A percentile compares a stretch with the other conserved stretches of the same genome.
Conservation (phyloP, 2,888 invertebrate species). For the Machimus atricapillus region DNA sequence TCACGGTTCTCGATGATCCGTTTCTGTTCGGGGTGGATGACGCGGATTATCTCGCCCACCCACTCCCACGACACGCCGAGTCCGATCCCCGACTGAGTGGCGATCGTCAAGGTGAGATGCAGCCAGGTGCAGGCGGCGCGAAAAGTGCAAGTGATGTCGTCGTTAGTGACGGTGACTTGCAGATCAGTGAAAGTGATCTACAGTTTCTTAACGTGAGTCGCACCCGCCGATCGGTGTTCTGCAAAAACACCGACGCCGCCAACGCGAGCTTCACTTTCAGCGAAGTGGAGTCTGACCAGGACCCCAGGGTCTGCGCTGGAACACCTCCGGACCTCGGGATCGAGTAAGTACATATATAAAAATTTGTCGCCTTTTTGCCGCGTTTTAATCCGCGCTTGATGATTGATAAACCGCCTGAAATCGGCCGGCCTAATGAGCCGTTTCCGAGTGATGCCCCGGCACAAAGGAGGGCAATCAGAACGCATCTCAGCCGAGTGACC, state of each 20-base stretch:
- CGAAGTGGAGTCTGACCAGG: conserved; percentile 52
- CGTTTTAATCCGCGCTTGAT: not conserved
- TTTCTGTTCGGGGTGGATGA: conserved; percentile 59
- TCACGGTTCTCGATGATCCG: conserved; percentile 62
- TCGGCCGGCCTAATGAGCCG: not conserved
- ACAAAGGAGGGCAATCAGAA: conserved; percentile 2
- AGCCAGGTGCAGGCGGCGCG: not conserved
- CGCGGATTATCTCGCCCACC: conserved; percentile 35
- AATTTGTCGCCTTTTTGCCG: not conserved
- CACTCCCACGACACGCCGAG: conserved; percentile 46
- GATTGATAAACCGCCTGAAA: conserved; percentile 20
- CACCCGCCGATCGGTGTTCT: conserved; percentile 45
- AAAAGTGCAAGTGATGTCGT: not conserved
- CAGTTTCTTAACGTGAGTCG: conserved; percentile 58
- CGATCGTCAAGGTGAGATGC: conserved; percentile 1
- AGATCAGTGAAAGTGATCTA: conserved; percentile 59
- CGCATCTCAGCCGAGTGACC: not conserved
- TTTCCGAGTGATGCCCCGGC: not conserved
- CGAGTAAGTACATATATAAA: conserved; percentile 49
- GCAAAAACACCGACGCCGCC: not conserved
- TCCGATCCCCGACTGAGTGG: not conserved
- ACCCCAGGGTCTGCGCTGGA: conserved; percentile 42
- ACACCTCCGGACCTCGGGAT: conserved; percentile 41
- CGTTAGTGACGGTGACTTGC: conserved; percentile 50
- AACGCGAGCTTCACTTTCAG: conserved; percentile 59